Percentiles rank a stretch among this genome's conserved stretches.
Conservation (phyloP, 2,113 vertebrate species). For the Anser brachyrhynchus region DNA sequence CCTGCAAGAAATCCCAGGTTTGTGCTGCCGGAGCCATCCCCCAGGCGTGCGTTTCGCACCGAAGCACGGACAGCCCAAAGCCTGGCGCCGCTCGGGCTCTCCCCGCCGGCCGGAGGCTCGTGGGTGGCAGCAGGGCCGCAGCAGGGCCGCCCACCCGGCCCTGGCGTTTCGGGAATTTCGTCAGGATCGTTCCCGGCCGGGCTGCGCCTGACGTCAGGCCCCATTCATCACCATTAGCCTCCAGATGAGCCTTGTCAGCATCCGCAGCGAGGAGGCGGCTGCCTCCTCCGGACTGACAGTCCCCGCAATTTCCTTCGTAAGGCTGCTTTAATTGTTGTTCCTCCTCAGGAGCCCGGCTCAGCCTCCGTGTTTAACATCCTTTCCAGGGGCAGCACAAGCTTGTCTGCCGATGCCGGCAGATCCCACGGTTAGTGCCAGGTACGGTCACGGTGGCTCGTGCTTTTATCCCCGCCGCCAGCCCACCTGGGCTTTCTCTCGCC, state of each 20-base stretch:
- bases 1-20: neutral
- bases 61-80: neutral
- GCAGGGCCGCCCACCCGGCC: neutral
- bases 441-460: neutral
- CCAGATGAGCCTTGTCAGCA: neutral
- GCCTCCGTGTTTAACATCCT: constrained; percentile 27
- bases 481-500: neutral
- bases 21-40: neutral
- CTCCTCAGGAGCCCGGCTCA: neutral
- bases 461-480: constrained; percentile 14
- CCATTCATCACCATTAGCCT: constrained; percentile 17
- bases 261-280: neutral
- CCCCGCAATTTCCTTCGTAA: constrained; percentile 22
- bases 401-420: neutral
- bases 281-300: constrained; percentile 26
- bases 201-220: neutral
- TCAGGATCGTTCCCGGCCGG: neutral
- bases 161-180: neutral
- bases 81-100: rapidly evolving
- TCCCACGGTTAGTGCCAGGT: neutral
- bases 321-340: constrained; percentile 35
- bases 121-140: neutral
- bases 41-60: neutral
- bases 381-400: neutral
- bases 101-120: rapidly evolving